These are phyloP conservation scores for Microdon myrmicae DNA, from an alignment of 2,888 invertebrate genomes.

Conservation along the genomic window DNA sequence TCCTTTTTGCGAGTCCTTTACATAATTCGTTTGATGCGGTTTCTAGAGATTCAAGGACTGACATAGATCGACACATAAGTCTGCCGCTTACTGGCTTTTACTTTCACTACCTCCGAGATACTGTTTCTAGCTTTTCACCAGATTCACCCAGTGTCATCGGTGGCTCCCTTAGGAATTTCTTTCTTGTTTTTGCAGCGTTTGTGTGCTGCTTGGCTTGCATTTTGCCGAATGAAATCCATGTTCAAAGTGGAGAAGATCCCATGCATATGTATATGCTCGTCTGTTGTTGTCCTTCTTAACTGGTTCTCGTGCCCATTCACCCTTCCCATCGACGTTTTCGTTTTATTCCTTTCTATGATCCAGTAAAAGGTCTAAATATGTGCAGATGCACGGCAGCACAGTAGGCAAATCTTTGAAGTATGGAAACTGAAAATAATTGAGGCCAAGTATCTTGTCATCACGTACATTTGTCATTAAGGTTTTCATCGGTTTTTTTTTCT, in stretches of 20 bases:
- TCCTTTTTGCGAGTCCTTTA: not conserved
- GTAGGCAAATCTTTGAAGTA: slow-evolving; percentile 48
- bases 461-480: slow-evolving; percentile 48
- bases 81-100: slow-evolving; percentile 39
- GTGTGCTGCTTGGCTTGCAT: slow-evolving; percentile 25
- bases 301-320: slow-evolving; percentile 15
- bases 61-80: slow-evolving; percentile 33
- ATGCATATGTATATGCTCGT: slow-evolving; percentile 27
- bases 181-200: not conserved
- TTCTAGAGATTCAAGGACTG: slow-evolving; percentile 28
- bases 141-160: too few species aligned
- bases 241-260: slow-evolving; percentile 23
- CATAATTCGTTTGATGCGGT: not conserved
- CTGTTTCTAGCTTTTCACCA: too few species aligned
- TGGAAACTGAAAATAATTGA: slow-evolving; percentile 52
- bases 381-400: slow-evolving; percentile 33
- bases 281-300: slow-evolving; percentile 51
- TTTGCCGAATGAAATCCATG: slow-evolving; percentile 48
- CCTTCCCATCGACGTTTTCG: slow-evolving; percentile 5
- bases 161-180: slow-evolving; percentile 5
- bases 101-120: slow-evolving; percentile 34
- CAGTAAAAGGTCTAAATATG: slow-evolving; percentile 29
- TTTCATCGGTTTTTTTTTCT: too few species aligned
- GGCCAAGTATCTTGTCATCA: slow-evolving; percentile 52
- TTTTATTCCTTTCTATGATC: slow-evolving; percentile 5